Evolutionary conservation across 2,888 invertebrate species (phyloP).

Genomic region (Euspilapteryx auroguttella): DNA sequence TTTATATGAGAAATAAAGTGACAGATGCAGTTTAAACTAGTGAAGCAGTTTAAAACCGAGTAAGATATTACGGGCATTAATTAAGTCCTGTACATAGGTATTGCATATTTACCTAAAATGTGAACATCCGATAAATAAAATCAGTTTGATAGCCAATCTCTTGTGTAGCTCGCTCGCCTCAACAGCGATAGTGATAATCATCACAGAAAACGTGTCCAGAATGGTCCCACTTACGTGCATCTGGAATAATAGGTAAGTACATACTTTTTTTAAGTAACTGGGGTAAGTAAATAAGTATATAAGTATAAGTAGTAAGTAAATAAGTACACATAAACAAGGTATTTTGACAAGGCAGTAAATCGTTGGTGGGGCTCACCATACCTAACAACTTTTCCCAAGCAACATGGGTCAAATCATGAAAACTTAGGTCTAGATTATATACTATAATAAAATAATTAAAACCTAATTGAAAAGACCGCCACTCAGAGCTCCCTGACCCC

Average conservation of each 20-base stretch:
- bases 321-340: neutral
- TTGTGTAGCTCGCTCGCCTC: conserved; percentile 24
- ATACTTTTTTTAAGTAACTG: neutral
- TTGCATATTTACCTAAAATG: conserved; percentile 26
- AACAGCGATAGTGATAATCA: conserved; percentile 26
- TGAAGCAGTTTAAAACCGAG: too few species aligned
- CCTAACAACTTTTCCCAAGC: too few species aligned
- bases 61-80: conserved; percentile 3
- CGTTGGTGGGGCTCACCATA: too few species aligned
- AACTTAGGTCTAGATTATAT: too few species aligned
- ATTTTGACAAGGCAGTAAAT: too few species aligned
- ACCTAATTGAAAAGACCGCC: too few species aligned
- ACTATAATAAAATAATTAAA: too few species aligned
- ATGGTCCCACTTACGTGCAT: conserved; percentile 21
- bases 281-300: too few species aligned
- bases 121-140: conserved; percentile 32
- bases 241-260: conserved; percentile 13
- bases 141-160: conserved; percentile 25
- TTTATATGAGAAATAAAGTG: too few species aligned
- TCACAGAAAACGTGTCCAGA: conserved; percentile 24
- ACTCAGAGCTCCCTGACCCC: too few species aligned
- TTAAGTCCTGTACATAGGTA: neutral
- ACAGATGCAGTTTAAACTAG: too few species aligned
- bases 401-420: too few species aligned
- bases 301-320: neutral